Evolutionary conservation across 2,113 vertebrate species (phyloP).

Genomic region (Ceuthmochares aereus): DNA sequence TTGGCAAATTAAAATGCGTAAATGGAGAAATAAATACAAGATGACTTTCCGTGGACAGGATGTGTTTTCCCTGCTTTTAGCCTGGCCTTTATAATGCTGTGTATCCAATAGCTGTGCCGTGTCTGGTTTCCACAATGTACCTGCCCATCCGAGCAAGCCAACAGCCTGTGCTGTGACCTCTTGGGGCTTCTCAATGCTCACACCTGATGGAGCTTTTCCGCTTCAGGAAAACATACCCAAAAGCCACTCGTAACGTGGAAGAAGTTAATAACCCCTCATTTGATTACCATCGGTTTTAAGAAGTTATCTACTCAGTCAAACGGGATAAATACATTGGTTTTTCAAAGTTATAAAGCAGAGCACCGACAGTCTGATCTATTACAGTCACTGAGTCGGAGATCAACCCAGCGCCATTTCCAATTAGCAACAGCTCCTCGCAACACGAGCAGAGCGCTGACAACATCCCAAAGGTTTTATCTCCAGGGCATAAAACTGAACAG

Average conservation of each 20-base stretch:
- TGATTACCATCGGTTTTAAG: not conserved
- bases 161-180: accelerated
- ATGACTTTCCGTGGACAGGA: not conserved
- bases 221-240: not conserved
- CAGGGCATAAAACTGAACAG: not conserved
- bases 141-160: not conserved
- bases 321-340: not conserved
- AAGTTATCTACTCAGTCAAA: not conserved
- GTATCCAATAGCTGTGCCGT: not conserved
- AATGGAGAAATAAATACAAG: not conserved
- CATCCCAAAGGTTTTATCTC: slow-evolving; percentile 1
- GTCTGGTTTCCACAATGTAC: not conserved
- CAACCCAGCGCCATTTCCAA: not conserved
- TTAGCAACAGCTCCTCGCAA: not conserved
- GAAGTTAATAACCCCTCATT: not conserved
- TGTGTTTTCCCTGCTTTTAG: not conserved
- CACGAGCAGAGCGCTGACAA: not conserved
- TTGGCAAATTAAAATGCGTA: not conserved
- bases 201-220: not conserved
- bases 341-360: not conserved
- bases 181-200: not conserved
- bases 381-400: not conserved
- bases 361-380: not conserved
- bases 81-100: not conserved
- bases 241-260: not conserved